phyloP scores from a whole-genome alignment of 2,797 vertebrate species.

The Smutsia temminckii region DNA sequence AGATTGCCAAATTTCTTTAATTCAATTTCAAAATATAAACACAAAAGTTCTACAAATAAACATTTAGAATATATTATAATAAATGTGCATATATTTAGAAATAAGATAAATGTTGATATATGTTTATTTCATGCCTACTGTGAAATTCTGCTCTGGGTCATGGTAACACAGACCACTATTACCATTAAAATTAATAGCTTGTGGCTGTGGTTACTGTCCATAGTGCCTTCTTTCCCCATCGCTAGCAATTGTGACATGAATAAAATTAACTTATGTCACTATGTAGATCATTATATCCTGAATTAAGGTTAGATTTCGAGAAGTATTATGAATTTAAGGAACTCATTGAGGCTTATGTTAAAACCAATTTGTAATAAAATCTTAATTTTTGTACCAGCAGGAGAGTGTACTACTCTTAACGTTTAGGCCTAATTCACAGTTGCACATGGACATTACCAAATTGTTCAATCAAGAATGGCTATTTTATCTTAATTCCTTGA shows the following conservation, averaged over 20 bases:
- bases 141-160: constrained; percentile 65
- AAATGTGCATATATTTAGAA: constrained; percentile 52
- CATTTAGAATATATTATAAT: constrained; percentile 54
- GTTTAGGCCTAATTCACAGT: neutral
- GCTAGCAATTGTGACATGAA: constrained; percentile 53
- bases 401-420: neutral
- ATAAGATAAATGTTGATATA: constrained; percentile 51
- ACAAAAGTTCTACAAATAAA: constrained; percentile 50
- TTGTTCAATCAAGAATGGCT: neutral
- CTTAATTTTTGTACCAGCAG: neutral
- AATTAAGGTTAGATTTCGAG: constrained; percentile 41
- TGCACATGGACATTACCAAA: neutral
- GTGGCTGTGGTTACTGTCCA: constrained; percentile 63
- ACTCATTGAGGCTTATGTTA: neutral
- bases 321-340: constrained; percentile 27
- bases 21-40: constrained; percentile 45
- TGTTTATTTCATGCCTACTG: constrained; percentile 54
- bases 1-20: constrained; percentile 51
- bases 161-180: constrained; percentile 19
- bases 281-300: constrained; percentile 56
- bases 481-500: neutral
- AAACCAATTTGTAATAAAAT: constrained; percentile 18
- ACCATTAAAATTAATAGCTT: constrained; percentile 74
- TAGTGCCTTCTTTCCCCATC: constrained; percentile 60
- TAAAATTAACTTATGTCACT: constrained; percentile 73